Evolutionary conservation across 2,888 invertebrate species (phyloP).

Genomic region (Latheticus oryzae): DNA sequence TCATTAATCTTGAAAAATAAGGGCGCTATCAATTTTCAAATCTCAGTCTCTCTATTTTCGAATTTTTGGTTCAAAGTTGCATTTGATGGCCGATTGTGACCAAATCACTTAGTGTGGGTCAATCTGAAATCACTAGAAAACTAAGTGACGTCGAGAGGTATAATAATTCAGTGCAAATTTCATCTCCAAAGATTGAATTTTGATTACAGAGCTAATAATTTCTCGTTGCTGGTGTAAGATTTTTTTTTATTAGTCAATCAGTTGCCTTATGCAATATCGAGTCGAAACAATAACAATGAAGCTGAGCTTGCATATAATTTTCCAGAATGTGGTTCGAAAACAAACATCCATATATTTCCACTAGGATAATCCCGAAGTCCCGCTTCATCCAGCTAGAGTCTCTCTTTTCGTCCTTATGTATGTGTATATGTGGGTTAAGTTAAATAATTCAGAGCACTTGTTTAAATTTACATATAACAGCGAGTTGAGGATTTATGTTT

Average conservation of each 20-base stretch:
- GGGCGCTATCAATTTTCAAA: too few species aligned
- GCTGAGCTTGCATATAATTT: slow-evolving; percentile 54
- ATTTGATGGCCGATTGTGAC: too few species aligned
- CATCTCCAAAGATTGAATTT: too few species aligned
- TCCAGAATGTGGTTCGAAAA: slow-evolving; percentile 55
- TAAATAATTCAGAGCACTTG: slow-evolving; percentile 61
- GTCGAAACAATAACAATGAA: slow-evolving; percentile 45
- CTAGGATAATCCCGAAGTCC: slow-evolving; percentile 56
- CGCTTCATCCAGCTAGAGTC: slow-evolving; percentile 43
- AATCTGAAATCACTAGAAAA: slow-evolving; percentile 16
- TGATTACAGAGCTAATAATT: too few species aligned
- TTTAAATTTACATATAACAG: slow-evolving; percentile 60
- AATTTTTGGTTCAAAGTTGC: too few species aligned
- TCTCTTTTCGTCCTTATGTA: slow-evolving; percentile 37
- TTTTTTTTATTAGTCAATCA: too few species aligned
- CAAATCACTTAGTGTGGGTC: too few species aligned
- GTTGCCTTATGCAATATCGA: slow-evolving; percentile 13
- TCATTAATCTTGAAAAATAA: too few species aligned
- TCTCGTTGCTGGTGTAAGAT: too few species aligned
- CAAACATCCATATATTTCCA: slow-evolving; percentile 55
- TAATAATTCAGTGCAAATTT: too few species aligned
- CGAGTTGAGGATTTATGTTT: slow-evolving; percentile 54
- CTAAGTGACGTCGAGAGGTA: too few species aligned
- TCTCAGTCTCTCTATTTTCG: too few species aligned
- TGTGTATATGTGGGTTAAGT: slow-evolving; percentile 56